phyloP scores from a whole-genome alignment of 2,797 vertebrate species.

The Anisognathus igniventris region DNA sequence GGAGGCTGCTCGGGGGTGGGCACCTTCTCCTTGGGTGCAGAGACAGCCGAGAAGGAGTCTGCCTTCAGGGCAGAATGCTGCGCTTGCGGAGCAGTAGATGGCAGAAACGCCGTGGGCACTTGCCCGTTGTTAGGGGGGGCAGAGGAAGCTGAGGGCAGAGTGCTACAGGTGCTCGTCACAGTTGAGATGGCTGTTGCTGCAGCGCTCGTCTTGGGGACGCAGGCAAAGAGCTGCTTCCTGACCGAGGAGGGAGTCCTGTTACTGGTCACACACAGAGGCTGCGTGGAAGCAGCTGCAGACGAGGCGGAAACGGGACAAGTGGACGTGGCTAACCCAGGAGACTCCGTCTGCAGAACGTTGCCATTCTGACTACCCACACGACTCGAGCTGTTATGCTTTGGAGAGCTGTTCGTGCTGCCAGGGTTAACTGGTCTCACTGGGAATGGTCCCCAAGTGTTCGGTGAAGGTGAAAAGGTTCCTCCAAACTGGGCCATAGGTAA shows the following conservation, averaged over 20 bases:
- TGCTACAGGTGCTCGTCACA: slow-evolving; percentile 73
- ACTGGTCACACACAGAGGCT: slow-evolving; percentile 80
- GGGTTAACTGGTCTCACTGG: slow-evolving; percentile 96
- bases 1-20: slow-evolving; percentile 70
- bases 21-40: slow-evolving; percentile 84
- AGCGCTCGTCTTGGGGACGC: slow-evolving; percentile 83
- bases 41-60: slow-evolving; percentile 76
- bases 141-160: slow-evolving; percentile 76
- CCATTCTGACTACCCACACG: slow-evolving; percentile 74
- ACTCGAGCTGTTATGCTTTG: slow-evolving; percentile 86
- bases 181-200: slow-evolving; percentile 76
- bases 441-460: slow-evolving; percentile 98
- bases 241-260: slow-evolving; percentile 88
- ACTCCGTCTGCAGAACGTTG: slow-evolving; percentile 77
- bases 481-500: slow-evolving; percentile 98
- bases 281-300: slow-evolving; percentile 74
- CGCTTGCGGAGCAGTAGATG: slow-evolving; percentile 61
- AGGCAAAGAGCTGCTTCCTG: slow-evolving; percentile 91
- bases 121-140: slow-evolving; percentile 79
- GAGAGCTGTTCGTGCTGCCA: slow-evolving; percentile 92
- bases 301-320: slow-evolving; percentile 77
- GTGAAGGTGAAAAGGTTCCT: slow-evolving; percentile 91
- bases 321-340: slow-evolving; percentile 73
- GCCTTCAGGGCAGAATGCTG: slow-evolving; percentile 81
- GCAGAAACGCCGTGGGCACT: slow-evolving; percentile 67